Percentiles rank a stretch among this genome's conserved stretches.
phyloP scores from a whole-genome alignment of 2,888 invertebrate genomes.

The Synergus itoensis region DNA sequence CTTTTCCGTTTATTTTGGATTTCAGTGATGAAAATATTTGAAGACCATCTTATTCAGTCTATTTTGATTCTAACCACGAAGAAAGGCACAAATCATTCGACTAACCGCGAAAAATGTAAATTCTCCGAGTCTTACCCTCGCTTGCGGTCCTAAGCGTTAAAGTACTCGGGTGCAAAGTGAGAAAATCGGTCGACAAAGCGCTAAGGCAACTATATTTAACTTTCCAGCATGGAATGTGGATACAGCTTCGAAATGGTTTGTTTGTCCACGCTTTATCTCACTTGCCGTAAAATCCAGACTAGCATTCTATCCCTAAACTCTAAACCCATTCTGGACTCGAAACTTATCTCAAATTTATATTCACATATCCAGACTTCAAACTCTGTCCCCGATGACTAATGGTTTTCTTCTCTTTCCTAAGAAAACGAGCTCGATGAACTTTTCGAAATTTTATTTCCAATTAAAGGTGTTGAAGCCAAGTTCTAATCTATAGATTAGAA shows the following conservation, averaged over 20 bases:
- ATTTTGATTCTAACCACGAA: slow-evolving; percentile 20
- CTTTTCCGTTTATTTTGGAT: not conserved
- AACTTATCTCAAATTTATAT: not conserved
- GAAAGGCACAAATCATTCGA: slow-evolving; percentile 29
- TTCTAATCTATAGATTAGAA: too few species aligned
- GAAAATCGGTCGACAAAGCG: slow-evolving; percentile 34
- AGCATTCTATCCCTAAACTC: not conserved
- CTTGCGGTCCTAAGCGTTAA: slow-evolving; percentile 25
- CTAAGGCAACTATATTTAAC: slow-evolving; percentile 35
- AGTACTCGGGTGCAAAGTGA: slow-evolving; percentile 37
- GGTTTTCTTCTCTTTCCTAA: not conserved
- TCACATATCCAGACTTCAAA: not conserved
- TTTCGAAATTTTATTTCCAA: too few species aligned
- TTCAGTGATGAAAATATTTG: not conserved
- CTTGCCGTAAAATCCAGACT: not conserved
- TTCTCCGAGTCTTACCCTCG: not conserved
- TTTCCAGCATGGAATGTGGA: slow-evolving; percentile 54
- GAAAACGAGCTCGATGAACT: too few species aligned
- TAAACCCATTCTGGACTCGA: not conserved
- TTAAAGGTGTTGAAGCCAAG: too few species aligned
- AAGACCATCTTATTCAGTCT: not conserved
- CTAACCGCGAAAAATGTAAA: slow-evolving; percentile 26
- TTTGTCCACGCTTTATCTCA: slow-evolving; percentile 43
- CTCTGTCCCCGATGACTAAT: not conserved
- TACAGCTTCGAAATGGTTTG: slow-evolving; percentile 57